Evolutionary conservation across 2,888 invertebrate species (phyloP).

Genomic region (Xanthia togata): DNA sequence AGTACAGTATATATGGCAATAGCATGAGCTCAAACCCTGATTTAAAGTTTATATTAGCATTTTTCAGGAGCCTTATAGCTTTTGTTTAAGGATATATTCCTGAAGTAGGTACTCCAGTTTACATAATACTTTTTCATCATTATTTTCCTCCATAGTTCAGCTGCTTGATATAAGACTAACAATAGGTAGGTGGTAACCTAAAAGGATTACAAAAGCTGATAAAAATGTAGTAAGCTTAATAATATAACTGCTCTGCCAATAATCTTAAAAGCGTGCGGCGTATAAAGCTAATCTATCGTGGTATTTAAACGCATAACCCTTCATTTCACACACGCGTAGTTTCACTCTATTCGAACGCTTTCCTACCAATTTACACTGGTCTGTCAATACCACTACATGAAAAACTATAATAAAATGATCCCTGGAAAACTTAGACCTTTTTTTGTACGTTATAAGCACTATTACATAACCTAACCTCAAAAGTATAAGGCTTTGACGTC

Average conservation of each 20-base stretch:
- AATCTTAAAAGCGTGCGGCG: constrained; percentile 15
- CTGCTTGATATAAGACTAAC: not conserved
- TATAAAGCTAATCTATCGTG: constrained; percentile 29
- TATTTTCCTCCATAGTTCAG: not conserved
- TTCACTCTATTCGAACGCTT: constrained; percentile 31
- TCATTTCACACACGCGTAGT: constrained; percentile 26
- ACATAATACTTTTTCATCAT: not conserved
- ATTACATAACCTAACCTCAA: constrained; percentile 88
- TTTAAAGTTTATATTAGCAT: no score
- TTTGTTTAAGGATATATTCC: not conserved
- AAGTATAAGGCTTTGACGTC: constrained; percentile 76
- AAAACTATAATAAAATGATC: constrained; percentile 55
- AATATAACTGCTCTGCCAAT: not conserved
- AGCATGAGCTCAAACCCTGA: no score
- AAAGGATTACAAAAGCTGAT: not conserved
- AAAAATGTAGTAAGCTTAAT: not conserved
- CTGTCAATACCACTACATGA: constrained; percentile 1
- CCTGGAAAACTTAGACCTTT: constrained; percentile 60
- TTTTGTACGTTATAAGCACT: constrained; percentile 70
- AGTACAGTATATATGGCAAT: no score
- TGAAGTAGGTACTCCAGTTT: not conserved
- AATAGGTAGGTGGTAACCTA: no score
- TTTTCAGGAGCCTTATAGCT: no score
- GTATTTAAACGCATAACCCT: constrained; percentile 17
- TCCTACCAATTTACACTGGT: constrained; percentile 44